Evolutionary conservation across 2,888 invertebrate species (phyloP).

Genomic region (Hecatera dysodea): DNA sequence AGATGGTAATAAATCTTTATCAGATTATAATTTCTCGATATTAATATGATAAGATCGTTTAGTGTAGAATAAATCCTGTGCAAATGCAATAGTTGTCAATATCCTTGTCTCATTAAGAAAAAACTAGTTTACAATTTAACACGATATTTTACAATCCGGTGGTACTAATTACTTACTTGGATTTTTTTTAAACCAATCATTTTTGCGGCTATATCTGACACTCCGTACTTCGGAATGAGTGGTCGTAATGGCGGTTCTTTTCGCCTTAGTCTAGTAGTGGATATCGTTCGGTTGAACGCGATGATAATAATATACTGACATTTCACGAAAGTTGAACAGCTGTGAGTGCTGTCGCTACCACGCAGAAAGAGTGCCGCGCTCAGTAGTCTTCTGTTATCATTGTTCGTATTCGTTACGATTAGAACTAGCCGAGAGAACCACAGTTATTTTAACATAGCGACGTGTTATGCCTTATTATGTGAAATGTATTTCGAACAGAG

Average conservation of each 20-base stretch:
- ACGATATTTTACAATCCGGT: too few species aligned
- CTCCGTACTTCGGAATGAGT: not conserved
- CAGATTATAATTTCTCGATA: too few species aligned
- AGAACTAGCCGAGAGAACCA: slow-evolving; percentile 57
- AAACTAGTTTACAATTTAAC: too few species aligned
- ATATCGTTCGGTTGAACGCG: not conserved
- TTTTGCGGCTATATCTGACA: not conserved
- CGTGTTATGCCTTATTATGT: slow-evolving; percentile 83
- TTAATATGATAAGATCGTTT: too few species aligned
- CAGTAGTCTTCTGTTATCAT: slow-evolving; percentile 62
- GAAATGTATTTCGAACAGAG: slow-evolving; percentile 82
- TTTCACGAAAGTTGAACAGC: not conserved
- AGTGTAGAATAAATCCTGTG: too few species aligned
- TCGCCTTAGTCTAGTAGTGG: not conserved
- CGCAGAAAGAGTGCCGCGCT: not conserved
- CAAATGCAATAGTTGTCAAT: too few species aligned
- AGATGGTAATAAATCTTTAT: too few species aligned
- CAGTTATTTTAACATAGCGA: slow-evolving; percentile 67
- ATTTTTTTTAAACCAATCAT: too few species aligned
- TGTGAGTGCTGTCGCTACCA: not conserved
- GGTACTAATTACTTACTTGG: too few species aligned
- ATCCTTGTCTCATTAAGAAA: too few species aligned
- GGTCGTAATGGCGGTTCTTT: not conserved
- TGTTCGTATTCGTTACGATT: slow-evolving; percentile 72
- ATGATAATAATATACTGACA: not conserved